Conservation (phyloP, 2,113 vertebrate species). For the Laticauda laticaudata region DNA sequence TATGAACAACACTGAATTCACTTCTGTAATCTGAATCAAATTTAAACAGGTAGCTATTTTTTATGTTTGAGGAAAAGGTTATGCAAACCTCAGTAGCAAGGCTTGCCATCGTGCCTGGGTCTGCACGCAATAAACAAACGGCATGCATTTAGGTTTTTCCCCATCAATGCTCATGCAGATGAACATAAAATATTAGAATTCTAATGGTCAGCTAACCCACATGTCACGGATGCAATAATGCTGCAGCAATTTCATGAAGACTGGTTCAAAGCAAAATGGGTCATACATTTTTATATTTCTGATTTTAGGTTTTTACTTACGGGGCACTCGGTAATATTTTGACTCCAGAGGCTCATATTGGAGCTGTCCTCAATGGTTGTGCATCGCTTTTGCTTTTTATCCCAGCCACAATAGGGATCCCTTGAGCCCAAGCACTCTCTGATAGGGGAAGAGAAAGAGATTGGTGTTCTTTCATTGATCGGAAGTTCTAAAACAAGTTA, state of each 20-base stretch:
- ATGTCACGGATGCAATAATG: background rate
- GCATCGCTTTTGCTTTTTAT: conserved; percentile 87
- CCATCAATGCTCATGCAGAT: background rate
- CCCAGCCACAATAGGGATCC: conserved; percentile 98
- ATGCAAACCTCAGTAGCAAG: background rate
- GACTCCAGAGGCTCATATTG: conserved; percentile 98
- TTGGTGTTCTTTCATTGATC: conserved; percentile 44
- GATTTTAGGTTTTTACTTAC: conserved; percentile 71
- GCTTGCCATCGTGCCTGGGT: background rate
- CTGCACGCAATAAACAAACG: background rate
- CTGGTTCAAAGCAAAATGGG: background rate
- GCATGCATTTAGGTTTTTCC: background rate
- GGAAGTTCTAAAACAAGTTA: background rate
- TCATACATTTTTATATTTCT: background rate
- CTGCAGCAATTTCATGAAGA: background rate
- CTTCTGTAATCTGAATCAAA: background rate
- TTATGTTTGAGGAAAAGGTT: background rate
- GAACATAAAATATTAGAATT: background rate
- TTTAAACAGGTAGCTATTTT: background rate
- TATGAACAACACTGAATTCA: background rate
- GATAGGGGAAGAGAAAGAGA: conserved; percentile 53
- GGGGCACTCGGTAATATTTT: conserved; percentile 94
- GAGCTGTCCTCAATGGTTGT: conserved; percentile 94
- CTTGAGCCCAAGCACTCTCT: conserved; percentile 91
- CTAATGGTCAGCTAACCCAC: no score